phyloP scores from a whole-genome alignment of 1,140 invertebrate species.

The Archegozetes longisetosus region DNA sequence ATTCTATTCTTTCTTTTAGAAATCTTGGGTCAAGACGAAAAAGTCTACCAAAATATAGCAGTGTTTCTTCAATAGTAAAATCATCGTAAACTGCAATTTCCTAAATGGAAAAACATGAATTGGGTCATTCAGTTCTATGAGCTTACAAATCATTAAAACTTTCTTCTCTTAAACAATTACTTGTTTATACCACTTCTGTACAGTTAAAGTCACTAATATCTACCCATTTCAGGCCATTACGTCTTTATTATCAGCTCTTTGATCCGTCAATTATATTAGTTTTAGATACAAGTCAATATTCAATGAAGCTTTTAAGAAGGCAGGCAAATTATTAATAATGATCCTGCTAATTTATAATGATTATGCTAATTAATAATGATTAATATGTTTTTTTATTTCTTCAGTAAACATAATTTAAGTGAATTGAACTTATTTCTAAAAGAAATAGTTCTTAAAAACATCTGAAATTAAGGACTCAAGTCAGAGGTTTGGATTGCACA shows the following conservation, averaged over 20 bases:
- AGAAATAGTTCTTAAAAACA: background rate
- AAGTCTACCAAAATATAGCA: slow-evolving; percentile 92
- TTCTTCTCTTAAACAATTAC: slow-evolving; percentile 17
- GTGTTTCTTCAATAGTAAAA: slow-evolving; percentile 83
- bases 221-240: slow-evolving; percentile 16
- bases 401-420: too few species aligned
- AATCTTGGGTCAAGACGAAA: slow-evolving; percentile 63
- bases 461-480: background rate
- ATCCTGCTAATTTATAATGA: too few species aligned
- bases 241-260: too few species aligned
- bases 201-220: slow-evolving; percentile 17
- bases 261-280: too few species aligned
- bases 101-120: slow-evolving; percentile 27
- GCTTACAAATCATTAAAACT: slow-evolving; percentile 4
- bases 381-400: too few species aligned
- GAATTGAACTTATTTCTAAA: too few species aligned
- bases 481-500: background rate
- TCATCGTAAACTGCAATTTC: slow-evolving; percentile 87
- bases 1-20: slow-evolving; percentile 62
- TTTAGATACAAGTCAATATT: too few species aligned
- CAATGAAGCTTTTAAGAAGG: too few species aligned
- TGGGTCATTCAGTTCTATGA: background rate
- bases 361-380: too few species aligned
- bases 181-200: slow-evolving; percentile 17
- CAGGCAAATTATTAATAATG: too few species aligned